Conservation (phyloP, 1,140 invertebrate species). For the Eurosta solidaginis region DNA sequence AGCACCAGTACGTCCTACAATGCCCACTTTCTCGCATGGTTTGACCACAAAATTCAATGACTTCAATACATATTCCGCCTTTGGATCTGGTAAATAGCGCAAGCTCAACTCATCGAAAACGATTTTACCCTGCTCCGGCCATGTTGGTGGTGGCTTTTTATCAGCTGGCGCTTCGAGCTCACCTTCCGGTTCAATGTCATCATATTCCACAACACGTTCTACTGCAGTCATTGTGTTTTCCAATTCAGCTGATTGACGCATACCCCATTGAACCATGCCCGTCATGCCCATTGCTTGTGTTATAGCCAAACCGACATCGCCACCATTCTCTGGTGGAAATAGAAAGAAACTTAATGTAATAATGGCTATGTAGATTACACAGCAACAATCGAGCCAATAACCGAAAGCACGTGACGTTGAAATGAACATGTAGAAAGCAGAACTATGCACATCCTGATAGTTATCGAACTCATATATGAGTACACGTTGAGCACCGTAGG, state of each 20-base stretch:
- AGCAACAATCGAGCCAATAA: constrained; percentile 78
- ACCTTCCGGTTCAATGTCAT: constrained; percentile 71
- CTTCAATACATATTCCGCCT: constrained; percentile 68
- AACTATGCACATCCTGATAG: constrained; percentile 74
- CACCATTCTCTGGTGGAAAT: constrained; percentile 66
- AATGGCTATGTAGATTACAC: constrained; percentile 72
- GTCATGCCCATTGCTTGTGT: constrained; percentile 80
- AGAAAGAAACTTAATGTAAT: constrained; percentile 74
- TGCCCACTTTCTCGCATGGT: constrained; percentile 69
- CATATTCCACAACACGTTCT: constrained; percentile 78
- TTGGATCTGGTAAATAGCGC: constrained; percentile 68
- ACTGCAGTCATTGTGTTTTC: constrained; percentile 85
- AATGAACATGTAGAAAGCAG: constrained; percentile 69
- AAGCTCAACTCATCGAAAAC: constrained; percentile 70
- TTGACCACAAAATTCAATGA: constrained; percentile 67
- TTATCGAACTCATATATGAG: constrained; percentile 81
- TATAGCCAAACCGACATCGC: constrained; percentile 79
- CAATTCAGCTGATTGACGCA: constrained; percentile 79
- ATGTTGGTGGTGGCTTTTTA: constrained; percentile 69
- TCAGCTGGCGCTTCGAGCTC: constrained; percentile 65
- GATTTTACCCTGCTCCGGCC: constrained; percentile 74
- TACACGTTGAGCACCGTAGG: constrained; percentile 77
- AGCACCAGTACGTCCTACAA: constrained; percentile 87
- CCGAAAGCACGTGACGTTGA: constrained; percentile 72
- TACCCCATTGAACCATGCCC: constrained; percentile 84